Base-by-base conservation (phyloP, 2,797 vertebrate species). In the Schizothorax lantsangensis region DNA sequence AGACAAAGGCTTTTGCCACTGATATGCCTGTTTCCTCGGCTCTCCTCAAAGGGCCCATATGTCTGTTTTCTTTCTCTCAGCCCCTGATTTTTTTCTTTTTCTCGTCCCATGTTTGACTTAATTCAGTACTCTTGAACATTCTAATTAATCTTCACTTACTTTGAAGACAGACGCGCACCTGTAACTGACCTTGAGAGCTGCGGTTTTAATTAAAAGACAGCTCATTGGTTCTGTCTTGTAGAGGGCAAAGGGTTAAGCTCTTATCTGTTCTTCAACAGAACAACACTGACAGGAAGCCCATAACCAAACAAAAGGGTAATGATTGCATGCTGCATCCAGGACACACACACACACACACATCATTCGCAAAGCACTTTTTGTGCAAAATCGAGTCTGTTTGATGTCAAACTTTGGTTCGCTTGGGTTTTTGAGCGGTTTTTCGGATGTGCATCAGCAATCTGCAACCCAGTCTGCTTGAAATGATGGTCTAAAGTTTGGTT, bases 141-240 rank as follows among this genome's bases (percentile, higher is more conserved):
- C 92, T 92, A 94, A 96, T 95, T 88, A 94, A 92, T 86, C n/a
- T 85, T 66, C 80, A 92, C 89, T 79, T 85, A 90, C 79, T 84
- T 88, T 88, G 57, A 92, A n/a, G 23, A 86, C 79, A 77, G 86
- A 90, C 54, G 49, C 43, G 83, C 80, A 75, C 83, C 88, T 84
- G 88, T 80, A 83, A 21, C 52, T 87, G 91, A 94, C 94, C 93
- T 93, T 94, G 92, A 89, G 86, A 90, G 91, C 86, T 83, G 86
- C 88, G 88, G 88, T 92, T 94, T 94, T 95, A 94, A 95, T 95
- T 95, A 95, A 95, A 93, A 90, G 81, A 75, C 38, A 89, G 87
- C 90, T 86, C 83, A 85, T 89, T 87, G 86, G 81, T 87, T 88
- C 84, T 83, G 82, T 86, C 83, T 88, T 86, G 81, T 84, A 79